phyloP scores from a whole-genome alignment of 2,888 invertebrate genomes.

The Lamellibrachia columna region DNA sequence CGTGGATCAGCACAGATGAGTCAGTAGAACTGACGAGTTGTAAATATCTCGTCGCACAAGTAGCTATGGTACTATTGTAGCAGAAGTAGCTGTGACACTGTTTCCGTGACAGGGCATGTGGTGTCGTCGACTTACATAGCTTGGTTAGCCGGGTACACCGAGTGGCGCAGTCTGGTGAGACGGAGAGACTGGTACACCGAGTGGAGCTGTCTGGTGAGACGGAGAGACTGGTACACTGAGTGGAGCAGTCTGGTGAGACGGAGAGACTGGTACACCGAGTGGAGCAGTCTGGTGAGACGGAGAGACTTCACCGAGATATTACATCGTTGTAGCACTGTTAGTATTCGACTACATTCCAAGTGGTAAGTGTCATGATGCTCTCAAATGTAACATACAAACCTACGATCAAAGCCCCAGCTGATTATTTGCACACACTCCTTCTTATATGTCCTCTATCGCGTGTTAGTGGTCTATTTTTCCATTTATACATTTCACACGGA shows the following conservation, averaged over 20 bases:
- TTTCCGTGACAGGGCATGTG: neutral
- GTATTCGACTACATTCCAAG: neutral
- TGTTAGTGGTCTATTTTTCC: no score
- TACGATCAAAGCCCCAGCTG: neutral
- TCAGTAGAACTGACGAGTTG: neutral
- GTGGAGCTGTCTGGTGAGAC: neutral
- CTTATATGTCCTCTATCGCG: no score
- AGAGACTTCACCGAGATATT: neutral
- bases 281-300: neutral
- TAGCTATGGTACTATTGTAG: neutral
- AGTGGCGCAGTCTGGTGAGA: neutral
- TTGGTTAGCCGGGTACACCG: neutral
- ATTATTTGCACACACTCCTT: neutral
- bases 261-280: neutral
- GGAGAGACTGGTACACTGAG: neutral
- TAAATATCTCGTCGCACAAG: neutral
- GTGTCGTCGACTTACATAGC: no score
- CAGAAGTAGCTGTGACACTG: neutral
- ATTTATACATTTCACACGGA: no score
- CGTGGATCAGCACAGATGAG: neutral
- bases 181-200: neutral
- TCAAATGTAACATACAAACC: neutral
- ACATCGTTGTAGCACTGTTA: neutral
- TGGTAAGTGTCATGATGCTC: neutral
- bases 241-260: neutral